phyloP scores from a whole-genome alignment of 2,888 invertebrate genomes.

The Strigamia crassipes region DNA sequence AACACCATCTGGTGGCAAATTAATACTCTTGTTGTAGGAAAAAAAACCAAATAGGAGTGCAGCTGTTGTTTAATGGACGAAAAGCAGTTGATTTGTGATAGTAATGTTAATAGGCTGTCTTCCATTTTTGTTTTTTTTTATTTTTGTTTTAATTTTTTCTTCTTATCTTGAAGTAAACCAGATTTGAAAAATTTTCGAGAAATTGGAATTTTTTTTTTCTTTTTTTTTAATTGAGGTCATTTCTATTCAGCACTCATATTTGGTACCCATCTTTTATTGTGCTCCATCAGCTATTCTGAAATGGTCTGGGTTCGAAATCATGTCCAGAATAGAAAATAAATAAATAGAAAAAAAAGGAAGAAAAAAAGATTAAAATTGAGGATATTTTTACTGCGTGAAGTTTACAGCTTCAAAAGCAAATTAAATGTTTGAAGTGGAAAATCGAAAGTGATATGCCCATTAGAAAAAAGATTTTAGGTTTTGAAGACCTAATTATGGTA shows the following conservation, averaged over 20 bases:
- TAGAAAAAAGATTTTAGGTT: neutral
- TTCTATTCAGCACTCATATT: conserved; percentile 20
- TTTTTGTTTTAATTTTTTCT: neutral
- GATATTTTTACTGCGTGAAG: neutral
- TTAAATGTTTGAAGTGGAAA: no score
- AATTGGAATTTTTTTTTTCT: conserved; percentile 8
- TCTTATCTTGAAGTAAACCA: neutral
- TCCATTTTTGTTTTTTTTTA: neutral
- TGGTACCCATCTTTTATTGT: conserved; percentile 24
- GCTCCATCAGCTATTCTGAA: conserved; percentile 24
- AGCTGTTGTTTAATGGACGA: conserved; percentile 32
- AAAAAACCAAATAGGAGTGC: conserved; percentile 2
- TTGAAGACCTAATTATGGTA: neutral
- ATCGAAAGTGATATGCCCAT: no score
- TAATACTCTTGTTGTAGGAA: conserved; percentile 19
- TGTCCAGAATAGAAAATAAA: conserved; percentile 9
- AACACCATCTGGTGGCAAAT: conserved; percentile 33
- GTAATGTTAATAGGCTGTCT: conserved; percentile 32
- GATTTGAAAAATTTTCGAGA: conserved; percentile 10
- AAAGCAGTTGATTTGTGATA: conserved; percentile 35
- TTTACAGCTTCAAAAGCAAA: neutral
- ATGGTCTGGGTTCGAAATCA: conserved; percentile 6
- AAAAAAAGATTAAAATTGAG: neutral
- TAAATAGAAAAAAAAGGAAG: neutral
- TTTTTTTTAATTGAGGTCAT: conserved; percentile 33